phyloP scores from a whole-genome alignment of 2,113 vertebrate species.

The Aramus guarauna region DNA sequence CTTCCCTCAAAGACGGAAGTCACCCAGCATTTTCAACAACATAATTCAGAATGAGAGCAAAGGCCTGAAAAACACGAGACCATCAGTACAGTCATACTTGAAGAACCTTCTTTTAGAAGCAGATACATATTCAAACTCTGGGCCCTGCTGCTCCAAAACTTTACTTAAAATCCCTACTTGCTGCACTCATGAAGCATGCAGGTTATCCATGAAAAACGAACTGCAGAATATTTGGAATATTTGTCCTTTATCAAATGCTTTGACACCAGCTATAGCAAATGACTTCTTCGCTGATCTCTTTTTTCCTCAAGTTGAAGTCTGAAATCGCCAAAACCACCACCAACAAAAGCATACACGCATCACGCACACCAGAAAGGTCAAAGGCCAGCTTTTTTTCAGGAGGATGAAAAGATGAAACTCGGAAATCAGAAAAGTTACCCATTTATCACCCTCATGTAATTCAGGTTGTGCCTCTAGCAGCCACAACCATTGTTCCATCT shows the following conservation, averaged over 20 bases:
- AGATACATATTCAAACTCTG: background rate
- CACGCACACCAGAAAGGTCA: background rate
- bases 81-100: background rate
- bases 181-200: background rate
- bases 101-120: background rate
- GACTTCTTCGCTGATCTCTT: background rate
- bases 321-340: background rate
- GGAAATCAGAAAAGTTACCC: background rate
- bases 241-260: background rate
- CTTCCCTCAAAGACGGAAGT: background rate
- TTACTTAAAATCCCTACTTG: background rate
- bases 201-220: background rate
- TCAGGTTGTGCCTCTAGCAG: background rate
- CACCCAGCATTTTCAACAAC: background rate
- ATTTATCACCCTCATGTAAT: background rate
- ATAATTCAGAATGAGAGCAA: background rate
- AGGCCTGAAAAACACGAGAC: background rate
- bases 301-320: background rate
- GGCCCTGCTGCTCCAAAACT: background rate
- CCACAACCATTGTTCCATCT: background rate
- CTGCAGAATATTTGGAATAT: background rate
- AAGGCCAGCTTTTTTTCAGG: background rate
- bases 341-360: accelerated
- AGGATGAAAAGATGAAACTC: background rate
- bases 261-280: background rate